Percentiles rank a stretch among this genome's conserved stretches.
Evolutionary conservation across 2,888 invertebrate genomes (phyloP).

Genomic region (Eilema depressum): DNA sequence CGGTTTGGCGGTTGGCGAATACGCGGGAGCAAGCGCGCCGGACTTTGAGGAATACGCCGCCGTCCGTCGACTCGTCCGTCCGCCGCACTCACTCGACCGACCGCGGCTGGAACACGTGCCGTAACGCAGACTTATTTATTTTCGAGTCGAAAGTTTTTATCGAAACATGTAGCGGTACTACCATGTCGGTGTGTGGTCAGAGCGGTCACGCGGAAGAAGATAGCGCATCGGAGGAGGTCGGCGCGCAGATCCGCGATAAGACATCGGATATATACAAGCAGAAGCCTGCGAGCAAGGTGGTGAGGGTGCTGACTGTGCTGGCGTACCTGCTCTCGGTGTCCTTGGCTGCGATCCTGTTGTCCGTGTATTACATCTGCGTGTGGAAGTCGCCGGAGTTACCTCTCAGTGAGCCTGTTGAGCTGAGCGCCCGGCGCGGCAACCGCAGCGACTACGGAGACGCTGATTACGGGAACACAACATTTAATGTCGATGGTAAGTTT

Average conservation of each 20-base stretch:
- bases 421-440: conserved; percentile 53
- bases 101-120: conserved; percentile 69
- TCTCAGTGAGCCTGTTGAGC: conserved; percentile 57
- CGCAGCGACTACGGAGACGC: conserved; percentile 26
- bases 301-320: conserved; percentile 91
- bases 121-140: conserved; percentile 49
- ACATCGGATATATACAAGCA: conserved; percentile 74
- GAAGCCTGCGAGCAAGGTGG: conserved; percentile 79
- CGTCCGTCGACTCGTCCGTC: conserved; percentile 41
- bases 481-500: conserved; percentile 5
- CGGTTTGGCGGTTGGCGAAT: conserved; percentile 63
- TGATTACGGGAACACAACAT: neutral
- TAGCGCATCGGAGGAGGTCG: conserved; percentile 48
- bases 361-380: conserved; percentile 93
- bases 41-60: conserved; percentile 32
- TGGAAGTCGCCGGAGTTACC: conserved; percentile 91
- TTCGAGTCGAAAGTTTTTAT: conserved; percentile 43
- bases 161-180: conserved; percentile 63
- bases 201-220: conserved; percentile 61
- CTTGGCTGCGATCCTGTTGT: conserved; percentile 93
- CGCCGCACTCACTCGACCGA: conserved; percentile 61
- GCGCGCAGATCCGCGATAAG: conserved; percentile 22
- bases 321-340: conserved; percentile 95
- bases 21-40: conserved; percentile 55
- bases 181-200: conserved; percentile 77